Evolutionary conservation across 2,797 vertebrate species (phyloP).

Genomic region (Caiman crocodilus): DNA sequence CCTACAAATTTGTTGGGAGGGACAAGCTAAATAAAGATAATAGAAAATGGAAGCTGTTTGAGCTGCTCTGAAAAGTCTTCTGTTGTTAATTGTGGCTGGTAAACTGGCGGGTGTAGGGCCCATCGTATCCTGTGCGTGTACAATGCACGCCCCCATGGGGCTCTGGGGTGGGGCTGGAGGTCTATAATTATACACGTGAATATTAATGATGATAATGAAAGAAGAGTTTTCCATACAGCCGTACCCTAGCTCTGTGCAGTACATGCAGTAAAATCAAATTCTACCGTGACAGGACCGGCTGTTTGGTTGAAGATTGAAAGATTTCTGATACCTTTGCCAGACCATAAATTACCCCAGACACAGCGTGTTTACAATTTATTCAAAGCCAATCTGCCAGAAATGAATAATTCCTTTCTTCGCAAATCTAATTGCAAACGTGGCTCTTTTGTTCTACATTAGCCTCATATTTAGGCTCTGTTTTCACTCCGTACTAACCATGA

Average conservation of each 20-base stretch:
- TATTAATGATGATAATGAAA: no score
- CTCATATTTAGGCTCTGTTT: not conserved
- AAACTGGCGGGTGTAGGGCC: not conserved
- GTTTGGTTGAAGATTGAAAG: not conserved
- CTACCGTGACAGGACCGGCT: not conserved
- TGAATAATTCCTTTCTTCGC: not conserved
- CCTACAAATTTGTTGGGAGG: not conserved
- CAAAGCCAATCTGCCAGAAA: not conserved
- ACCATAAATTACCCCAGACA: rapidly evolving
- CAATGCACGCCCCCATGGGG: not conserved
- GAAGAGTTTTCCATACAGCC: not conserved
- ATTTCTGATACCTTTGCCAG: not conserved
- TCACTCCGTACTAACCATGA: not conserved
- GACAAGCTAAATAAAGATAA: not conserved
- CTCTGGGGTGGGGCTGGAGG: not conserved
- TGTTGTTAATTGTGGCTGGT: not conserved
- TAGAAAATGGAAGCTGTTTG: not conserved
- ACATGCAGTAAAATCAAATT: rapidly evolving
- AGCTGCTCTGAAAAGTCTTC: not conserved
- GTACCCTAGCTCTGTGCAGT: rapidly evolving
- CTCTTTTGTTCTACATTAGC: not conserved
- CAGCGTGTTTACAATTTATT: rapidly evolving
- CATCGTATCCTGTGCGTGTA: not conserved
- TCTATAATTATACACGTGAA: no score
- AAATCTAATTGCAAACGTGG: not conserved